Evolutionary conservation across 2,797 vertebrate species (phyloP).

Genomic region (Phoxinus dragarum): DNA sequence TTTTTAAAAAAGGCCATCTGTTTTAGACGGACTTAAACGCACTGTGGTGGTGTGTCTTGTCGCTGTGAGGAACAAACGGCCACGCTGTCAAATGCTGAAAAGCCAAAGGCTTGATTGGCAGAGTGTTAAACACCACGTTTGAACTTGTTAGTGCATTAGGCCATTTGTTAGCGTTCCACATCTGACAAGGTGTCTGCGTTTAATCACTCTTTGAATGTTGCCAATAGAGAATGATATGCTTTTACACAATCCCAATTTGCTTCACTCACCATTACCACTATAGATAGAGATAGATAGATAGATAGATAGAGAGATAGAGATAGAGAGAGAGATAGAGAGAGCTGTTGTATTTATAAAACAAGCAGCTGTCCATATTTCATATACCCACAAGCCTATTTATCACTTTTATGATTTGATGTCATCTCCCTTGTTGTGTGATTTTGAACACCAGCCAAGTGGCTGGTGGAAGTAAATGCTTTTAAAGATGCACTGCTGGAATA

Average conservation of each 20-base stretch:
- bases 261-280: neutral
- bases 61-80: constrained; percentile 73
- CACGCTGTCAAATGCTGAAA: constrained; percentile 76
- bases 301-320: neutral
- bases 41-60: constrained; percentile 71
- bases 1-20: constrained; percentile 55
- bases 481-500: constrained; percentile 53
- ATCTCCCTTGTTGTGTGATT: constrained; percentile 51
- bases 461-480: constrained; percentile 52
- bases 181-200: constrained; percentile 52
- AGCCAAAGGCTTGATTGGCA: constrained; percentile 79
- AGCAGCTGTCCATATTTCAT: constrained; percentile 44
- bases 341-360: neutral
- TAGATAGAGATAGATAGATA: no score
- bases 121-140: constrained; percentile 77
- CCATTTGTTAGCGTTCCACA: constrained; percentile 66
- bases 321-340: neutral
- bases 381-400: constrained; percentile 46
- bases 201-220: neutral
- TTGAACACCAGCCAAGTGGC: constrained; percentile 58
- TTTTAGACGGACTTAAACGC: constrained; percentile 61
- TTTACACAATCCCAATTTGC: neutral
- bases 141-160: constrained; percentile 79
- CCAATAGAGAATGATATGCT: neutral
- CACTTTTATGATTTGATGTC: constrained; percentile 54